Evolutionary conservation across 2,888 invertebrate genomes (phyloP).

Genomic region (Neoascia interrupta): DNA sequence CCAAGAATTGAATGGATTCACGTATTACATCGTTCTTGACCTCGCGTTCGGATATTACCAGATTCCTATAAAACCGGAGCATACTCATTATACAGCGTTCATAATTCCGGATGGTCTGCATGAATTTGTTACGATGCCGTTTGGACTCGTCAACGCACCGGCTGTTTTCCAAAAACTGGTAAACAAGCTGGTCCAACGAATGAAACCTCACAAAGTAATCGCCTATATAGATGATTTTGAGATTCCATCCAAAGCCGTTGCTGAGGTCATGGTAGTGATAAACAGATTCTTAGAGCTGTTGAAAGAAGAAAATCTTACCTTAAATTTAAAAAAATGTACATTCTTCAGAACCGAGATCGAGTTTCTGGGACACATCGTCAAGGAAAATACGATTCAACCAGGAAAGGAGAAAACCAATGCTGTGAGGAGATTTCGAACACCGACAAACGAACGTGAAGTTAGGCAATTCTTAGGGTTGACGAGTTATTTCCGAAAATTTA

Average conservation of each 20-base stretch:
- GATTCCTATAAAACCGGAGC: constrained; percentile 17
- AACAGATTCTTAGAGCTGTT: background rate
- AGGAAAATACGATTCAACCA: constrained; percentile 1
- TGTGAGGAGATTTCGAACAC: background rate
- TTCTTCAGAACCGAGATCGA: constrained; percentile 30
- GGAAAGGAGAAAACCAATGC: background rate
- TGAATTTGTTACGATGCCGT: constrained; percentile 15
- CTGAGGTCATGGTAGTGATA: background rate
- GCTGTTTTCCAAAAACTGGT: constrained; percentile 12
- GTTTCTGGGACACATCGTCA: constrained; percentile 2
- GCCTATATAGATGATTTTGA: constrained; percentile 20
- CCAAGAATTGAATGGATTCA: background rate
- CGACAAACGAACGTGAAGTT: constrained; percentile 18
- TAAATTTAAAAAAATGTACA: constrained; percentile 16
- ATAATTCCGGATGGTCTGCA: constrained; percentile 23
- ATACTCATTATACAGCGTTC: background rate
- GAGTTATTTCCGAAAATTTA: constrained; percentile 47
- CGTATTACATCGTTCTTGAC: constrained; percentile 1
- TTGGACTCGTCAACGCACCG: constrained; percentile 18
- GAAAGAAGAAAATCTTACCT: background rate
- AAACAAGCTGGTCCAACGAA: constrained; percentile 1
- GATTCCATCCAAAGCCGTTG: background rate
- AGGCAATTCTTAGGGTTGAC: constrained; percentile 40
- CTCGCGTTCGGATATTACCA: constrained; percentile 24
- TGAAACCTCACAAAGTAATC: background rate